Base-by-base conservation (phyloP, 2,113 vertebrate genomes). In the Gallinago paraguaiae region DNA sequence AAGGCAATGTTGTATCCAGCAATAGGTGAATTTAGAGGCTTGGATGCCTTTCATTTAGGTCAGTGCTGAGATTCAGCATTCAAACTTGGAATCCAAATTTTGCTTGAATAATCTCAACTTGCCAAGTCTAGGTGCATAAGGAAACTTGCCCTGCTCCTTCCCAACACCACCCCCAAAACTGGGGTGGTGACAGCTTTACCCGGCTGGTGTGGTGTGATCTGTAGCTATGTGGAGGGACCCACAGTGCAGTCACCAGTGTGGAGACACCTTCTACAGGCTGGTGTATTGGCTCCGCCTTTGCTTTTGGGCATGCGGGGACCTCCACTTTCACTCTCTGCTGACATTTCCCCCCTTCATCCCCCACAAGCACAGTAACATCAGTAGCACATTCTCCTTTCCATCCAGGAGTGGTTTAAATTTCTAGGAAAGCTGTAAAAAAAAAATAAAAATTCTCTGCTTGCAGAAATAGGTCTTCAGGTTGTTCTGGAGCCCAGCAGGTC, bases 181-280 rank as follows among this genome's bases (percentile, higher is more conserved):
- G 10, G 7, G 6, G 31, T 6, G 46, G 2, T 5, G 19, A 11
- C 53, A 46, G 35, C 23, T 0, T 56, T 31, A 4, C 6, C 9
- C 6, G 13, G n/a, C 7, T 43, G 3, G 0, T 24, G 59, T 23
- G 24, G 9, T 77, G 41, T 5, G 57, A 2, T 1, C 41, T 72
- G 35, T 8, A 56, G 24, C 43, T 82, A 24, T 39, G 3, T 8
- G 7, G 59, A n/a, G 45, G 15, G 63, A 4, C 45, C 60, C 56
- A 17, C 1, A 2, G 37, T 14, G 54, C 60, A 24, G 18, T 37
- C 33, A 23, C 64, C 4, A 1, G 39, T 8, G 3, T 9, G 19
- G 9, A 27, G 12, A 7, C 20, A 35, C 10, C 50, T 82, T 39
- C 53, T 59, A 2, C 35, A 61, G 6, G 23, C 69, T 51, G 59